Conservation (phyloP, 35 echinoderm and acorn worm genomes). For the Holothuria glaberrima region DNA sequence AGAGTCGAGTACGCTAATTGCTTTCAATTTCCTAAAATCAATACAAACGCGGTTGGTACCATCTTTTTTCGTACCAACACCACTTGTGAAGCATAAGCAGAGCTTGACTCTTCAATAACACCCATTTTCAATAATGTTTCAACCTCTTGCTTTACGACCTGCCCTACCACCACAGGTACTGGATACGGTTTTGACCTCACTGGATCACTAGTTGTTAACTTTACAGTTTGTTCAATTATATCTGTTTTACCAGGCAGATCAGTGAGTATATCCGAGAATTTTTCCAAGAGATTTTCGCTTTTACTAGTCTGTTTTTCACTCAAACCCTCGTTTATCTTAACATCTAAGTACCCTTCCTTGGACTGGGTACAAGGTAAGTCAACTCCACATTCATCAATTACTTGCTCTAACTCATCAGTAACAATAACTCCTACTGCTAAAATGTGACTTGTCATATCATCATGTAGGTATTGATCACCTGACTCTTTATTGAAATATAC, state of each 20-base stretch:
- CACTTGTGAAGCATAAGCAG: constrained; percentile 36
- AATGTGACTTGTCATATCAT: neutral
- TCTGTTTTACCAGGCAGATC: constrained; percentile 59
- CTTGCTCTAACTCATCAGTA: neutral
- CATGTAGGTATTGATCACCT: neutral
- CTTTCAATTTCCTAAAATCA: constrained; percentile 64
- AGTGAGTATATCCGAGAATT: constrained; percentile 55
- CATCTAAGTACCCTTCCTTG: constrained; percentile 26
- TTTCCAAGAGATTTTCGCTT: neutral
- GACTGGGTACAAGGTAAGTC: constrained; percentile 6
- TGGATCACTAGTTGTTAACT: constrained; percentile 17
- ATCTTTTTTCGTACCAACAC: constrained; percentile 60
- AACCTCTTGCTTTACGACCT: constrained; percentile 32
- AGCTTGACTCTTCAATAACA: constrained; percentile 39
- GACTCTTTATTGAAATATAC: neutral
- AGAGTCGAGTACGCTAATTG: neutral
- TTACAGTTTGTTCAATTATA: constrained; percentile 9
- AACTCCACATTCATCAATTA: constrained; percentile 10
- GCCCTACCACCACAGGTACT: neutral
- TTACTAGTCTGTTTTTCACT: constrained; percentile 3
- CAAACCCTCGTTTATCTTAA: neutral
- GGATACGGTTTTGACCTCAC: neutral
- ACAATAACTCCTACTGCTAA: constrained; percentile 8
- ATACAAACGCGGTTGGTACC: constrained; percentile 58
- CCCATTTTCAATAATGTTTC: constrained; percentile 28